A percentile compares a stretch with the other conserved stretches of the same genome.
phyloP scores from a whole-genome alignment of 2,113 vertebrate genomes.

The Brachyistius frenatus region DNA sequence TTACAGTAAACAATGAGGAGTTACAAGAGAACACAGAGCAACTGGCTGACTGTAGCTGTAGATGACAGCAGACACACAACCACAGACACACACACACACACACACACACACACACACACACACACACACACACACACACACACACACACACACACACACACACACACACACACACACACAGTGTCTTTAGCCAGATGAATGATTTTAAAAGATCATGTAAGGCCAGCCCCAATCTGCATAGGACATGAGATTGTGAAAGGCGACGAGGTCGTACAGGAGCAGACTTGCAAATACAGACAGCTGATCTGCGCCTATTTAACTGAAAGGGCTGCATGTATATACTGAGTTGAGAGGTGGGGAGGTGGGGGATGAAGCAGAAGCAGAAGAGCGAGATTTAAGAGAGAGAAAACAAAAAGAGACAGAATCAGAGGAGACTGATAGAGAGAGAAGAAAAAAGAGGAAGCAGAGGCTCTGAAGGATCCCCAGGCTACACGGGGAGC shows the following conservation, averaged over 20 bases:
- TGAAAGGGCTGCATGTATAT: slow-evolving; percentile 35
- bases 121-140: slow-evolving; percentile 31
- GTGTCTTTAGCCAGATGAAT: slow-evolving; percentile 26
- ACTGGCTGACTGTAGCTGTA: slow-evolving; percentile 31
- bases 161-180: background rate
- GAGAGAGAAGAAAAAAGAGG: slow-evolving; percentile 42
- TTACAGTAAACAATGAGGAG: slow-evolving; percentile 1
- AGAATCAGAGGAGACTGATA: slow-evolving; percentile 39
- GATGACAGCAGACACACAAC: slow-evolving; percentile 28
- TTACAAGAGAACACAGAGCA: slow-evolving; percentile 46
- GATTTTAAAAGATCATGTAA: slow-evolving; percentile 18
- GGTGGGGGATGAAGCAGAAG: slow-evolving; percentile 10
- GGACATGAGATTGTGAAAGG: slow-evolving; percentile 21
- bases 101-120: slow-evolving; percentile 35
- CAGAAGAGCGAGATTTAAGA: slow-evolving; percentile 26
- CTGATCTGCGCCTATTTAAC: slow-evolving; percentile 34
- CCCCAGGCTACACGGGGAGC: slow-evolving; percentile 79
- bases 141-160: slow-evolving; percentile 27
- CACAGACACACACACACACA: slow-evolving; percentile 31
- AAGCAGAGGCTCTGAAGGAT: slow-evolving; percentile 75
- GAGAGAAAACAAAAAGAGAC: slow-evolving; percentile 22
- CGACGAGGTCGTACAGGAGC: slow-evolving; percentile 60
- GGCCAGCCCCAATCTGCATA: slow-evolving; percentile 7
- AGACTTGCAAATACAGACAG: slow-evolving; percentile 59
- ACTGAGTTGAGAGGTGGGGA: background rate